Evolutionary conservation across 2,113 vertebrate species (phyloP).

Genomic region (Lipophrys pholis): DNA sequence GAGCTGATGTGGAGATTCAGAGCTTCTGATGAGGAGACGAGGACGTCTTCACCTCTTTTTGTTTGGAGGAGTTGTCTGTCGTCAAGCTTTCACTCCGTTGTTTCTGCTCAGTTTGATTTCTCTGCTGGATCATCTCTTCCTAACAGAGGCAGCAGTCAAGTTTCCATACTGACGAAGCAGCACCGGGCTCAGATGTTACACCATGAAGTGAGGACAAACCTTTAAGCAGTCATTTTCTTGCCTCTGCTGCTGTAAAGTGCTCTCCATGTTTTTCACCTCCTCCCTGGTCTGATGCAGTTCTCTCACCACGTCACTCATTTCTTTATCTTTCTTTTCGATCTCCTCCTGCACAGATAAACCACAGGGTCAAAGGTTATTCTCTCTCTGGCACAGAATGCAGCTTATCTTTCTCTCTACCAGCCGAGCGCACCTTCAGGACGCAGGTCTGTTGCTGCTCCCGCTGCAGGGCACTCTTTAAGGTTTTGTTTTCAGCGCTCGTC

Average conservation of each 20-base stretch:
- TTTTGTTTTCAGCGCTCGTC: slow-evolving; percentile 50
- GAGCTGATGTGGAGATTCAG: no score
- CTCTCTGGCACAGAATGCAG: slow-evolving; percentile 39
- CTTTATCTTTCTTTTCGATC: slow-evolving; percentile 37
- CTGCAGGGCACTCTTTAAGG: slow-evolving; percentile 58
- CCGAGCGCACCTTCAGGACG: slow-evolving; percentile 60
- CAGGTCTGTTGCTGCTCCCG: slow-evolving; percentile 53
- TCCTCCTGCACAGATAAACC: slow-evolving; percentile 41
- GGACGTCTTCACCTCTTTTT: slow-evolving; percentile 51
- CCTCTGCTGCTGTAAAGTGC: slow-evolving; percentile 24
- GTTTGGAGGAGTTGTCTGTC: not conserved
- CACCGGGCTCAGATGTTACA: not conserved
- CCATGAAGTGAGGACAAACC: slow-evolving; percentile 55
- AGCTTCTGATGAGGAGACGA: no score
- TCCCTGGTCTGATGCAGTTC: slow-evolving; percentile 50
- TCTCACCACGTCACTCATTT: slow-evolving; percentile 9
- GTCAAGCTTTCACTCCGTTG: slow-evolving; percentile 2
- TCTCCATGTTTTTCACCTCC: slow-evolving; percentile 14
- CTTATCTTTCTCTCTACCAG: not conserved
- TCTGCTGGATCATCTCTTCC: no score
- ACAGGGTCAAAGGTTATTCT: slow-evolving; percentile 1
- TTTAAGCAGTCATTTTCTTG: slow-evolving; percentile 50
- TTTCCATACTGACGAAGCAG: not conserved
- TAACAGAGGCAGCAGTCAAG: not conserved
- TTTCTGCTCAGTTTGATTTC: not conserved